Evolutionary conservation across 2,797 vertebrate species (phyloP), one percentile per base, ranked within the genome.

Genomic region (Cynopterus sphinx): DNA sequence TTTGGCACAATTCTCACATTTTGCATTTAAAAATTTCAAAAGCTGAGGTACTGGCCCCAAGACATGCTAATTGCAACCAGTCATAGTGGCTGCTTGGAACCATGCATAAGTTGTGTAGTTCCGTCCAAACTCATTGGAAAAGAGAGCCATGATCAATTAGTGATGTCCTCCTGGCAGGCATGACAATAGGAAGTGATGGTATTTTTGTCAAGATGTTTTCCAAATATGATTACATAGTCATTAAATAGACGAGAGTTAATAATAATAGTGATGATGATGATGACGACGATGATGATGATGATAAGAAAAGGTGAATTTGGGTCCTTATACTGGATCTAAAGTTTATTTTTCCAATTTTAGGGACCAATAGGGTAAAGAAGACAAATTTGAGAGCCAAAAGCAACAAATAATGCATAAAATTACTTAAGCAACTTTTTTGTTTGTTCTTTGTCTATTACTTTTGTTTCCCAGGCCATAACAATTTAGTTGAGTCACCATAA

Each of bases 341-440:
- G 17, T 49, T 81, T 91, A 57, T 86, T 33, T 4, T 92, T 17
- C 39, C 61, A 89, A 83, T 79, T 96, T 96, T 91, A 79, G 88
- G 57, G 86, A 43, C 67, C 26, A 85, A 31, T 57, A 49, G 22
- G 17, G 17, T 39, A 87, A 94, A 87, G 28, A 6, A 59, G 39
- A 93, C 11, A 95, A 75, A 90, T 82, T 26, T 31, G 77, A 87
- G 57, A 78, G 5, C 8, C 39, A 31, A 90, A 70, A 87, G 51
- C 71, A 95, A 33, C 26, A 70, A 68, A 57, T 26, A 77, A 36
- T 51, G 3, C 16, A 70, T 31, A 9, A 49, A 89, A n/a, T 92
- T 63, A 75, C 53, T 82, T 74, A 49, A 57, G 11, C 22, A 90
- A 51, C n/a, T 31, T 83, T 63, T 49, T 59, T 67, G 59, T 91